A percentile compares a stretch with the other conserved stretches of the same genome.
Conservation (phyloP, 2,888 invertebrate species). For the Rhopalosiphum nymphaeae region DNA sequence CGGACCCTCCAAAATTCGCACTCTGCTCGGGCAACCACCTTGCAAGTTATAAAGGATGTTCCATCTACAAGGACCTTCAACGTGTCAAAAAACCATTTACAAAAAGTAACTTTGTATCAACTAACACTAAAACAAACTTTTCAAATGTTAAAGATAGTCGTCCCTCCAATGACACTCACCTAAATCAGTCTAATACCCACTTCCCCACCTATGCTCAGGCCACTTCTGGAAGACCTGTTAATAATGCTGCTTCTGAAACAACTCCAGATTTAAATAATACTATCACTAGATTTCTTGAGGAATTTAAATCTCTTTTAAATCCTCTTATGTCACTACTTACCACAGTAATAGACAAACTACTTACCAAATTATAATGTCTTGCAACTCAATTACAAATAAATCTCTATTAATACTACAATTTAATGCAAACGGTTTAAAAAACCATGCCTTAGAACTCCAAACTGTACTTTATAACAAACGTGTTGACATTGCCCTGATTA, state of each 20-base stretch:
- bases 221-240: no score
- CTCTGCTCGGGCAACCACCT: conserved; percentile 4
- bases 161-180: not conserved
- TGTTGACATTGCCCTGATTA: no score
- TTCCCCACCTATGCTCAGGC: not conserved
- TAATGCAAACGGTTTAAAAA: conserved; percentile 17
- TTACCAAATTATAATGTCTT: not conserved
- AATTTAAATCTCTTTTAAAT: conserved; percentile 27
- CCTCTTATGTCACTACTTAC: conserved; percentile 30
- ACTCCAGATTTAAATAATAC: not conserved
- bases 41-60: not conserved
- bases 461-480: not conserved
- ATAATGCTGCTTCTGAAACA: not conserved
- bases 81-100: conserved; percentile 8
- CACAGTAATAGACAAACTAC: conserved; percentile 21
- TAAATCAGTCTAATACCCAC: not conserved
- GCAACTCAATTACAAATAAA: no score
- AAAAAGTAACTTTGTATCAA: not conserved
- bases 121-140: not conserved
- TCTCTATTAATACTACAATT: not conserved
- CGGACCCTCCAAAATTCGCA: conserved; percentile 6
- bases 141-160: not conserved
- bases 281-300: conserved; percentile 6
- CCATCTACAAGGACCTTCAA: not conserved
- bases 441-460: not conserved